Base-by-base conservation (phyloP, 2,113 vertebrate genomes). In the Myotis brandtii region DNA sequence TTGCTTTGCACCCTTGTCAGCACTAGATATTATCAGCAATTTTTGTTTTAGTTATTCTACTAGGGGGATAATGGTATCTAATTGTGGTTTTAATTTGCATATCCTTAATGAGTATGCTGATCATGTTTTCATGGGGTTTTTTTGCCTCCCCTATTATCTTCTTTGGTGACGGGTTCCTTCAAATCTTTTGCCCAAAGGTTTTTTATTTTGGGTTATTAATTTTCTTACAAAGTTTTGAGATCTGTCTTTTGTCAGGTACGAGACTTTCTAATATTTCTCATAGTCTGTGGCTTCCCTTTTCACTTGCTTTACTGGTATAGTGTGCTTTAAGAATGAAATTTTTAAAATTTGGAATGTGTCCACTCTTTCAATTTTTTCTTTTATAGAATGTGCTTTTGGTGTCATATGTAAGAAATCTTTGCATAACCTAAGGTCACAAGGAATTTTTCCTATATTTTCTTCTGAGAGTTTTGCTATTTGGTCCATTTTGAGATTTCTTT, bases 221-320 rank as follows among this genome's bases (percentile, higher is more conserved):
- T 77, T 92, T 89, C 40, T 92, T 66, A 37, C 9, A 32, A 20
- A 85, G 30, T n/a, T 75, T 87, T 93, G 72, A 86, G 48, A 82
- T 54, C 17, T 67, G 10, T 52, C 17, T 92, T 90, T 70, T 92
- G 40, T 93, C 48, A 85, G 32, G 56, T 67, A 40, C 27, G 21
- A 82, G 43, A 67, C 32, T 89, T 93, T 86, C n/a, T 82, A 92
- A 66, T 76, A 56, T 85, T 86, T 96, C 43, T 81, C 88, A 72
- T 34, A 59, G 70, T 73, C 10, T 89, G 11, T 87, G 37, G 32
- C 25, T 86, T 92, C 4, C 86, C 30, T 70, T 96, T 95, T 82
- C 59, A 86, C 66, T 77, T 50, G 66, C 75, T 80, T 86, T 52
- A 77, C 8, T 21, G 10, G 56, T 9, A 59, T 54, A 20, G 43